Evolutionary conservation across 2,113 vertebrate genomes (phyloP), one percentile per base, ranked within the genome.

Genomic region (Baryphthengus martii): DNA sequence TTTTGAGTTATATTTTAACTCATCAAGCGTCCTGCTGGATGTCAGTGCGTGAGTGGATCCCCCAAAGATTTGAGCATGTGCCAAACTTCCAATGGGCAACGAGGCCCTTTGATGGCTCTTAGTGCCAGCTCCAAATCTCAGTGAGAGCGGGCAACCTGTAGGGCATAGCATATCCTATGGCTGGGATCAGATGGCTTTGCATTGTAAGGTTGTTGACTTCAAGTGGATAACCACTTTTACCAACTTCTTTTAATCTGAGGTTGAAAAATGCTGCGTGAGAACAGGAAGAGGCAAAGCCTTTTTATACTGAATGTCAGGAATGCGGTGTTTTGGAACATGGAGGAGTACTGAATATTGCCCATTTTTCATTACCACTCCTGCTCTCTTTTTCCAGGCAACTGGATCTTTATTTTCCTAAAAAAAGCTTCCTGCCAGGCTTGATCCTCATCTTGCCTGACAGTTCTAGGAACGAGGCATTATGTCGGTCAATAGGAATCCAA

Each of bases 401-500:
- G 39, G 42, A 89, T 72, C 44, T 71, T 63, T 52, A 33, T 85
- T 86, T 93, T 67, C n/a, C 77, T 55, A 35, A 63, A 87, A 83
- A 93, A 42, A 37, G 6, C 56, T 71, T 71, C 50, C 40, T 15
- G n/a, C 29, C 45, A 72, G 21, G 25, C 45, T 85, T 85, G 80
- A 56, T 75, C 47, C 65, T 95, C 70, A 72, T 91, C 90, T 93
- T 3, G 1, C n/a, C 58, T 91, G 81, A 88, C 94, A 93, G 71
- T 65, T 91, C 85, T 79, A 85, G 90, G 81, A 93, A 89, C 6
- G 8, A 17, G 31, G 17, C 44, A 65, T 73, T 65, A 82, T n/a
- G 66, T 21, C 61, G 66, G 58, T 90, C 92, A 83, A 70, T 82
- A 82, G 44, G 37, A 90, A 84, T 35, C 73, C 37, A 29, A 19